Percentiles rank a stretch among this genome's conserved stretches.
These are phyloP conservation scores for Psittacula echo DNA, from an alignment of 2,797 vertebrate genomes.

Conservation along the genomic window DNA sequence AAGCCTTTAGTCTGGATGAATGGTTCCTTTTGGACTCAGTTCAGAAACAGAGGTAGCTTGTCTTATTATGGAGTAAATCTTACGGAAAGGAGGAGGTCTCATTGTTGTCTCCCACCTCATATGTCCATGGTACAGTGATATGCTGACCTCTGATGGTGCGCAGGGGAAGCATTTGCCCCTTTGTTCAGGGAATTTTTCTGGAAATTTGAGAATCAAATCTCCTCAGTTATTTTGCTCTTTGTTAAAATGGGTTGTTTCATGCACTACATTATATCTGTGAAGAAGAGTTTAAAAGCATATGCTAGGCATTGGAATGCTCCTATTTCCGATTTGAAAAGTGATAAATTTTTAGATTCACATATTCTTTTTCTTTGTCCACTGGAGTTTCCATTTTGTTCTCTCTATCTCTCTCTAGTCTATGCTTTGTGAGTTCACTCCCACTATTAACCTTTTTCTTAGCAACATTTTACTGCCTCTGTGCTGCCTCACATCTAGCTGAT, in stretches of 20 bases:
- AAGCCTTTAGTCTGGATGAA: background rate
- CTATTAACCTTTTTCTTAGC: background rate
- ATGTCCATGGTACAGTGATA: background rate
- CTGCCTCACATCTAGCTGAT: background rate
- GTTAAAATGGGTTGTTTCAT: background rate
- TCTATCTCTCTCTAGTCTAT: background rate
- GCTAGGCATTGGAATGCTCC: background rate
- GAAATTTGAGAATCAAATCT: background rate
- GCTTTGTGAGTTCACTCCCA: background rate
- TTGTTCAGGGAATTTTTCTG: background rate
- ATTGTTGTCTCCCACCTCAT: background rate
- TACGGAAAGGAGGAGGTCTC: background rate
- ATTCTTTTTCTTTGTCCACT: background rate
- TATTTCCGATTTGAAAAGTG: constrained; percentile 13
- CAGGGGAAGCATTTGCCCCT: background rate
- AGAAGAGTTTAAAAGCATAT: background rate
- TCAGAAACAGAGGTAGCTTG: background rate
- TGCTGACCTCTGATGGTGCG: background rate
- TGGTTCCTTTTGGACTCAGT: background rate
- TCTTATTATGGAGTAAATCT: background rate
- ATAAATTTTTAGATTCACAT: background rate
- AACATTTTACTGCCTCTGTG: background rate
- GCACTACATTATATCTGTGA: background rate
- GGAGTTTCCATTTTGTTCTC: background rate
- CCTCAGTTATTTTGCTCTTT: background rate